A percentile compares a stretch with the other conserved stretches of the same genome.
Conservation (phyloP, 53 echinoderm and acorn worm species). For the Arbacia lixula region DNA sequence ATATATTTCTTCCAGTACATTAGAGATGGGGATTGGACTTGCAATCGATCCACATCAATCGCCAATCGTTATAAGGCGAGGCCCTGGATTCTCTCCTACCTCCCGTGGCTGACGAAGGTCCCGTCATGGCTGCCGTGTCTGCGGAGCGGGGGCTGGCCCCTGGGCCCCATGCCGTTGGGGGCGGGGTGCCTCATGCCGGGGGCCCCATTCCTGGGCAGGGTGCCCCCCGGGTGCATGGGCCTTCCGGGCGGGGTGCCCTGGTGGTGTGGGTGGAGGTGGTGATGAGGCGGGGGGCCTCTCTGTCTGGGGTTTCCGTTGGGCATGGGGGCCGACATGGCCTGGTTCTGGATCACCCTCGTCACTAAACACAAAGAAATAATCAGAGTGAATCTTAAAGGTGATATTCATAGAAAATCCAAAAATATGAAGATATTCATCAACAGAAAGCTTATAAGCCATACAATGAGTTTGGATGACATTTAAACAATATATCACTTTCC, state of each 20-base stretch:
- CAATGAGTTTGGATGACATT: too few species aligned
- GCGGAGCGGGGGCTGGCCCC: conserved; percentile 13
- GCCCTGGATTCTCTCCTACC: background rate
- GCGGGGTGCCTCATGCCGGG: conserved; percentile 48
- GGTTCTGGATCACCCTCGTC: conserved; percentile 23
- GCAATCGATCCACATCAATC: too few species aligned
- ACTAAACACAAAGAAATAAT: too few species aligned
- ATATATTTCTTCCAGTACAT: too few species aligned
- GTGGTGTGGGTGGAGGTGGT: conserved; percentile 46
- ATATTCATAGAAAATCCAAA: too few species aligned
- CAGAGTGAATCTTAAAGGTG: too few species aligned
- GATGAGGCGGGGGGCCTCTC: conserved; percentile 41
- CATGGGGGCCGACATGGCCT: conserved; percentile 41
- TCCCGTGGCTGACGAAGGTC: conserved; percentile 25
- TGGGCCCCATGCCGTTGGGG: conserved; percentile 46
- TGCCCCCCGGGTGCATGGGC: background rate
- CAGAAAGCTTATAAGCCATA: too few species aligned
- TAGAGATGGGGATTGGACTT: too few species aligned
- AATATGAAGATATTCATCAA: too few species aligned
- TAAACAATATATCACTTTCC: too few species aligned
- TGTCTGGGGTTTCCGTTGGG: conserved; percentile 42
- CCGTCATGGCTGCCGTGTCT: conserved; percentile 51
- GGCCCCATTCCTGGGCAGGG: conserved; percentile 52
- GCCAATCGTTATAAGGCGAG: too few species aligned
- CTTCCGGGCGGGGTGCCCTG: conserved; percentile 38